These are phyloP conservation scores for Popillia japonica DNA, from an alignment of 1,140 invertebrate genomes.

Conservation along the genomic window DNA sequence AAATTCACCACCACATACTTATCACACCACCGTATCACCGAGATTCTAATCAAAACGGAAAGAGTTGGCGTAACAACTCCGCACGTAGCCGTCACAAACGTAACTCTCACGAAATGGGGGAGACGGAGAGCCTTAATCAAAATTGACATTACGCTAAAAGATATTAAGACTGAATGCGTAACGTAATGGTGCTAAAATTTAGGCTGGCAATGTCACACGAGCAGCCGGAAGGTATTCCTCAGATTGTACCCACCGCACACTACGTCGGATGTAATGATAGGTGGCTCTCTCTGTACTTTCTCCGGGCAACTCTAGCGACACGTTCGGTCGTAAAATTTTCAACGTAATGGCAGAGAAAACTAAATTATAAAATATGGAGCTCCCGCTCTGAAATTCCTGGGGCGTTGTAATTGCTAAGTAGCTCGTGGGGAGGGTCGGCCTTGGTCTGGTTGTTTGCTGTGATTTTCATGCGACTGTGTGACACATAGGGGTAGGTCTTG, in stretches of 20 bases:
- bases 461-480: neutral
- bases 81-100: too few relatives aligned
- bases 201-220: neutral
- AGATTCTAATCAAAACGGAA: neutral
- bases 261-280: neutral
- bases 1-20: neutral
- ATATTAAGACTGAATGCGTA: conserved; percentile 6
- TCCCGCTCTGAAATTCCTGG: neutral
- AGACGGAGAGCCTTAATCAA: conserved; percentile 6
- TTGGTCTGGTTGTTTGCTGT: neutral
- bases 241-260: too few relatives aligned
- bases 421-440: neutral
- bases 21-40: neutral
- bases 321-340: conserved; percentile 8
- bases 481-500: neutral
- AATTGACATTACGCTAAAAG: conserved; percentile 22
- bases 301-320: neutral
- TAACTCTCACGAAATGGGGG: too few relatives aligned
- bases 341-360: conserved; percentile 16
- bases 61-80: neutral
- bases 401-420: conserved; percentile 25
- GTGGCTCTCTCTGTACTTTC: too few relatives aligned
- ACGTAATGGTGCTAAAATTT: neutral
- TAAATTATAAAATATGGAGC: conserved; percentile 27
- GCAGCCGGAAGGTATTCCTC: neutral